Conservation (phyloP, 2,113 vertebrate genomes). For the Rhinoderma darwinii region DNA sequence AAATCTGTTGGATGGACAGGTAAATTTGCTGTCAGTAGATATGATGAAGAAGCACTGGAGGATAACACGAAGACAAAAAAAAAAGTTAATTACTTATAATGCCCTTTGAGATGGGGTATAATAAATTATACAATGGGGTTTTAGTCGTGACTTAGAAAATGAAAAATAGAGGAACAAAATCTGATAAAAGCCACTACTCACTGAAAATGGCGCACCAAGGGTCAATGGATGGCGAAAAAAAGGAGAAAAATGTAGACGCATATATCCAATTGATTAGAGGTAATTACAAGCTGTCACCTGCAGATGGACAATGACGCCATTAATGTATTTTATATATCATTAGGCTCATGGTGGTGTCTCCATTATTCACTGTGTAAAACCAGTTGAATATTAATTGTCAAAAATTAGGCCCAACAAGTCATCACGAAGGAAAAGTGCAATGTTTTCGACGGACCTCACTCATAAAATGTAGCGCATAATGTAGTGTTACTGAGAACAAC, state of each 20-base stretch:
- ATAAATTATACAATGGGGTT: conserved; percentile 43
- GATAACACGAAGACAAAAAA: conserved; percentile 33
- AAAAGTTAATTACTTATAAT: conserved; percentile 54
- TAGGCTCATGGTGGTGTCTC: not conserved
- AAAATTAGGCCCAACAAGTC: not conserved
- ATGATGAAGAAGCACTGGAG: conserved; percentile 41
- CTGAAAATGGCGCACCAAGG: conserved; percentile 2
- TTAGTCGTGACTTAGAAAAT: conserved; percentile 45
- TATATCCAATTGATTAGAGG: conserved; percentile 28
- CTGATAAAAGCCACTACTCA: not conserved
- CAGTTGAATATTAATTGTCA: not conserved
- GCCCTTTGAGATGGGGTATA: conserved; percentile 39
- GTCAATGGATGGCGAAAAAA: not conserved
- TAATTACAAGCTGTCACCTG: conserved; percentile 17
- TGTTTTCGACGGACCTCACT: not conserved
- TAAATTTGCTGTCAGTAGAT: conserved; percentile 44
- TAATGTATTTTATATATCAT: conserved; percentile 22
- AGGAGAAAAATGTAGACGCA: conserved; percentile 10
- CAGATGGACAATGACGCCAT: not conserved
- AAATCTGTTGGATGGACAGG: conserved; percentile 46
- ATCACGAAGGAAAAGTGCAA: not conserved
- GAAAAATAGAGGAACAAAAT: conserved; percentile 31
- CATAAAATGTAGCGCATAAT: not conserved
- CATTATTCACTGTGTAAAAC: not conserved
- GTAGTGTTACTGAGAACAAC: not conserved